Conservation (phyloP, 2,113 vertebrate species). For the Ciconia maguari region DNA sequence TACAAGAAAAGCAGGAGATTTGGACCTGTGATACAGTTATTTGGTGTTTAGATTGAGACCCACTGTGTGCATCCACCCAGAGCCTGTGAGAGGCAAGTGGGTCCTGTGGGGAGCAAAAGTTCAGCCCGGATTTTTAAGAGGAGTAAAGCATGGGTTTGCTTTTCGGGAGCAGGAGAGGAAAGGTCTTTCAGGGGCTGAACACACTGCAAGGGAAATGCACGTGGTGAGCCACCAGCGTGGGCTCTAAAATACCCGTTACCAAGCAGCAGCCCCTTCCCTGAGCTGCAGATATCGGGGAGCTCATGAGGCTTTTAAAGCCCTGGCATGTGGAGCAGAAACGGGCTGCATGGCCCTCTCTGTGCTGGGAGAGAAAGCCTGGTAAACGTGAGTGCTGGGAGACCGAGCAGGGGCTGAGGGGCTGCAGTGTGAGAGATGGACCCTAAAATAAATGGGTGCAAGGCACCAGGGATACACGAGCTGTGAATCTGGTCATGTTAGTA, state of each 20-base stretch:
- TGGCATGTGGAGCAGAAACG: accelerated
- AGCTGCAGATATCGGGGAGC: accelerated
- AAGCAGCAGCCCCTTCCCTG: neutral
- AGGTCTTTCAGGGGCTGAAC: neutral
- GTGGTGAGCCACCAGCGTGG: accelerated
- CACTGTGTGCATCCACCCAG: neutral
- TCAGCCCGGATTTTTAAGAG: neutral
- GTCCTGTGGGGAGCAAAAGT: neutral
- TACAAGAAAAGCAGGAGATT: neutral
- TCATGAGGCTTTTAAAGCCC: neutral
- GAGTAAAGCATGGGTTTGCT: neutral
- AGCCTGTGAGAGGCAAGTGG: neutral
- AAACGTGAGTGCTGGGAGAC: accelerated
- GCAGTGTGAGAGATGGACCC: neutral
- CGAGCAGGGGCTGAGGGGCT: neutral
- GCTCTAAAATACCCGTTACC: neutral
- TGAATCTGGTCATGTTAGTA: neutral
- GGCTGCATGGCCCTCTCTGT: accelerated
- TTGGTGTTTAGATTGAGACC: neutral
- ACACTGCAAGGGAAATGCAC: accelerated
- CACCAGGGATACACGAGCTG: neutral
- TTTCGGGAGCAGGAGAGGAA: neutral
- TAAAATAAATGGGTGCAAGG: neutral
- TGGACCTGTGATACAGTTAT: accelerated
- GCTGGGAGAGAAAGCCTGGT: neutral